Evolutionary conservation across 2,797 vertebrate genomes (phyloP).

Genomic region (Melanotaenia boesemani): DNA sequence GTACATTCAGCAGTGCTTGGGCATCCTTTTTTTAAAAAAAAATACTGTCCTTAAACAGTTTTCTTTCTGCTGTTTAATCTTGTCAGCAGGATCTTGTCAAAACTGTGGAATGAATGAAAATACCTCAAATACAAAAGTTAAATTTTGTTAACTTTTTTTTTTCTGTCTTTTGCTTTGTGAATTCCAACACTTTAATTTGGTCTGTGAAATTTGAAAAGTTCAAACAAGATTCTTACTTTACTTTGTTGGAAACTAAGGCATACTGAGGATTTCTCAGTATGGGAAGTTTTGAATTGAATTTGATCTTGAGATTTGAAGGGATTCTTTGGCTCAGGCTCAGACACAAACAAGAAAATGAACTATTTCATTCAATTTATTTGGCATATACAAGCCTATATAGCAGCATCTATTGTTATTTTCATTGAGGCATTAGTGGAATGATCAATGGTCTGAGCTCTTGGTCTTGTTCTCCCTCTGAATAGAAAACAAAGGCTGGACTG

Average conservation of each 20-base stretch:
- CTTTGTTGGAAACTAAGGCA: background rate
- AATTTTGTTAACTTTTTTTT: too few relatives aligned
- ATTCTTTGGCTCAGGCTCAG: slow-evolving; percentile 64
- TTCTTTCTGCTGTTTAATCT: background rate
- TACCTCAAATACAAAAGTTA: too few relatives aligned
- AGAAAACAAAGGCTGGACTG: background rate
- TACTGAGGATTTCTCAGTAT: background rate
- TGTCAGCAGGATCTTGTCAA: too few relatives aligned
- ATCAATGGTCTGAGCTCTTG: slow-evolving; percentile 26
- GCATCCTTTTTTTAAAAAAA: too few relatives aligned
- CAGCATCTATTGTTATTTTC: background rate
- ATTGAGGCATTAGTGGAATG: slow-evolving; percentile 23
- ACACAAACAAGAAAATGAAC: slow-evolving; percentile 25
- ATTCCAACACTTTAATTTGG: background rate
- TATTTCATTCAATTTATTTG: slow-evolving; percentile 17
- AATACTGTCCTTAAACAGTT: background rate
- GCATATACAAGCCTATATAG: background rate
- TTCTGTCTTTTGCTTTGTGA: too few relatives aligned
- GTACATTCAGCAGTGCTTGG: slow-evolving; percentile 14
- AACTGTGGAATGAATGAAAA: too few relatives aligned
- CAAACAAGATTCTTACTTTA: background rate
- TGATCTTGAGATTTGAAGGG: slow-evolving; percentile 44
- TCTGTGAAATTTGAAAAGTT: slow-evolving; percentile 25
- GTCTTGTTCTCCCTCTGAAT: background rate
- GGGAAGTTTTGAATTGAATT: slow-evolving; percentile 54